These are phyloP conservation scores for Ormia ochracea DNA, from an alignment of 2,888 invertebrate species.

Conservation along the genomic window DNA sequence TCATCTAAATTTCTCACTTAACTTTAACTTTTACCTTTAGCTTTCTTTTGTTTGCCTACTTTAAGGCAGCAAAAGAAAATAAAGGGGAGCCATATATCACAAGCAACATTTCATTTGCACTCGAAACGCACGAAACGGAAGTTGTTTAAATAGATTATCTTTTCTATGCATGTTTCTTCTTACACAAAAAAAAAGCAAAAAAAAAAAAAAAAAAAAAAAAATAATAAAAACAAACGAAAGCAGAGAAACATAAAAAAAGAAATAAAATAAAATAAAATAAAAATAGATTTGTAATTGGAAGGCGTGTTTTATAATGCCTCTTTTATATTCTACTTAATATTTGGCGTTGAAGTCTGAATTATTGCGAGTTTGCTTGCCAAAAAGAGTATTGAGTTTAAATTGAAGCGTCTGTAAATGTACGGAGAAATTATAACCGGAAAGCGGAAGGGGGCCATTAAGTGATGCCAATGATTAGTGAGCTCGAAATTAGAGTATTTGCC, in stretches of 20 bases:
- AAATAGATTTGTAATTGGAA: slow-evolving; percentile 75
- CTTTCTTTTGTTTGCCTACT: slow-evolving; percentile 35
- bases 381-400: slow-evolving; percentile 37
- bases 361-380: slow-evolving; percentile 55
- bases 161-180: slow-evolving; percentile 55
- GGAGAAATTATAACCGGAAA: slow-evolving; percentile 61
- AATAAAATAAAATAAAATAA: slow-evolving; percentile 49
- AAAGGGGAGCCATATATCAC: slow-evolving; percentile 54
- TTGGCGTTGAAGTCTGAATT: slow-evolving; percentile 66
- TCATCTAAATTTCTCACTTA: slow-evolving; percentile 31
- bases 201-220: not conserved
- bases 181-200: not conserved
- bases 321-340: slow-evolving; percentile 50
- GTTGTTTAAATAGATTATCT: slow-evolving; percentile 75
- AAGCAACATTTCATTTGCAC: slow-evolving; percentile 55
- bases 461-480: slow-evolving; percentile 75
- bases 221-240: slow-evolving; percentile 10
- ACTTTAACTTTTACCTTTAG: slow-evolving; percentile 53
- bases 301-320: slow-evolving; percentile 68
- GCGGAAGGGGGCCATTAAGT: slow-evolving; percentile 75
- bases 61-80: slow-evolving; percentile 4
- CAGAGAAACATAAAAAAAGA: not conserved
- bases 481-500: slow-evolving; percentile 14
- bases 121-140: slow-evolving; percentile 73
- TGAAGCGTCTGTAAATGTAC: slow-evolving; percentile 42